Percentiles rank a stretch among this genome's conserved stretches.
These are phyloP conservation scores for Chionoecetes opilio DNA, from an alignment of 1,140 invertebrate genomes.

Conservation along the genomic window DNA sequence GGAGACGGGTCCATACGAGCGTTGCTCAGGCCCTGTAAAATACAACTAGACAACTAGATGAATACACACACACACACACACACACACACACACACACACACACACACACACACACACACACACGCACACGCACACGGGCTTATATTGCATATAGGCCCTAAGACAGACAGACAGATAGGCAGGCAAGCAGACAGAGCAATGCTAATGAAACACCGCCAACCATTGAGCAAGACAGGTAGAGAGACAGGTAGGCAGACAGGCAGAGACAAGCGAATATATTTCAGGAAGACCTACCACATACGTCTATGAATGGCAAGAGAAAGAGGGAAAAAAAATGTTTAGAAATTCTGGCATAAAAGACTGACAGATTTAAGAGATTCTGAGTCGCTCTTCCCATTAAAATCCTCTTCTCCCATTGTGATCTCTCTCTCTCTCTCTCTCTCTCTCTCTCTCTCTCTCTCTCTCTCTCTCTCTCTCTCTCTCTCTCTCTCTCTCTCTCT, in stretches of 20 bases:
- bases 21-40: too few species aligned
- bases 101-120: too few species aligned
- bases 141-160: too few species aligned
- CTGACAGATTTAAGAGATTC: slow-evolving; percentile 12
- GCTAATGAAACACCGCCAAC: too few species aligned
- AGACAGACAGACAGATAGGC: background rate
- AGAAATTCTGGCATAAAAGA: background rate
- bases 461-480: too few species aligned
- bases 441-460: too few species aligned
- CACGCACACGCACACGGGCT: too few species aligned
- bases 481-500: background rate
- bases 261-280: background rate
- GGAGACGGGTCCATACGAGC: too few species aligned
- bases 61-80: background rate
- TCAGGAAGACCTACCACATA: background rate
- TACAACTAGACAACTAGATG: too few species aligned
- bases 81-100: too few species aligned
- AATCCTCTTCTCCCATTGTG: background rate
- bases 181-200: background rate
- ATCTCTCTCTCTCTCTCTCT: too few species aligned
- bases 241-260: background rate
- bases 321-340: background rate
- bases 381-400: background rate
- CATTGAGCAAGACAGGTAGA: background rate
- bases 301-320: background rate